Evolutionary conservation across 2,888 invertebrate genomes (phyloP), one percentile per base, ranked within the genome.

Genomic region (Cataglyphis cursor): DNA sequence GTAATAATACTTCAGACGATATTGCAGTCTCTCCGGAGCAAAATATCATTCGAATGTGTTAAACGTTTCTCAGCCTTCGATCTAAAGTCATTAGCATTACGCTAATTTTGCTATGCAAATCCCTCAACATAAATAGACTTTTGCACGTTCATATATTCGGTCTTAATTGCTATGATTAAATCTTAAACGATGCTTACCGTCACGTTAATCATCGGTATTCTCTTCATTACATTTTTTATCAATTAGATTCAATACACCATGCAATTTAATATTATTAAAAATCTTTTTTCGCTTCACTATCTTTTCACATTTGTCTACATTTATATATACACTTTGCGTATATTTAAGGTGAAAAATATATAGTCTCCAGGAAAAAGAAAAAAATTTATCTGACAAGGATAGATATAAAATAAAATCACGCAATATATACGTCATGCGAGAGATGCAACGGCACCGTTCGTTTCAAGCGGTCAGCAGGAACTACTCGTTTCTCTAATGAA

Each of bases 371-470:
- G 1, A 21, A 18, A 44, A 61, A 28, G 57, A 41, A 65, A 35
- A 35, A 73, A 73, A 28, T 15, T 15, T 3, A 3, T 0, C 44
- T 44, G 9, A 44, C 44, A 21, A 48, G 10, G 0, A 18, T 9
- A 15, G 15, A 75, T 24, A 12, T 75, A 18, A 35, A 35, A 51
- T 74, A 31, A 74, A 18, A 62, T 35, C 8, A 38, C 51, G n/a
- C 51, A 8, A 51, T n/a, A 51, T n/a, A 51, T 2, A 51, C n/a
- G 10, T 59, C 41, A 15, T 12, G 24, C 61, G 2, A n/a, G n/a
- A n/a, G n/a, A 51, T n/a, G n/a, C 51, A 83, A 61, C 68, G 54
- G 66, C 62, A 72, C 51, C 31, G 51, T 31, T 59, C 48, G 48
- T 81, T 38, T 18, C 78, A 28, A 76, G 15, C 48, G 44, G 28